Conservation (phyloP, 1,140 invertebrate genomes). For the Bombus confusus region DNA sequence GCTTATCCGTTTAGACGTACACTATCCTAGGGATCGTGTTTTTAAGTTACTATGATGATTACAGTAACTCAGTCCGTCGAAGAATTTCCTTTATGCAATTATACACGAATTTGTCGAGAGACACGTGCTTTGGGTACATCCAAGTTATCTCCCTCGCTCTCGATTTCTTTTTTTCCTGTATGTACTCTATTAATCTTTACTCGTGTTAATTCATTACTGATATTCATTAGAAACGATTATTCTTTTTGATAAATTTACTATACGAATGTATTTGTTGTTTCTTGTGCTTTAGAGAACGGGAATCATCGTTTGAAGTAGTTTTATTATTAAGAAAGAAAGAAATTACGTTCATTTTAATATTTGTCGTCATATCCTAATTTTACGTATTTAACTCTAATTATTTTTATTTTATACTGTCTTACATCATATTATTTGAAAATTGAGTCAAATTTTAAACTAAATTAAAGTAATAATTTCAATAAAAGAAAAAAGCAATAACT, state of each 20-base stretch:
- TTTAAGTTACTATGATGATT: conserved; percentile 57
- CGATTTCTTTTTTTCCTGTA: background rate
- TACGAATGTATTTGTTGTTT: background rate
- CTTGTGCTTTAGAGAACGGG: no score
- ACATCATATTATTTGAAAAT: background rate
- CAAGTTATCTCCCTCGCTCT: conserved; percentile 29
- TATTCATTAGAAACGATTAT: background rate
- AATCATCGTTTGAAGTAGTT: background rate
- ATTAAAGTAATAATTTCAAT: no score
- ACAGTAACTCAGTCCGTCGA: conserved; percentile 49
- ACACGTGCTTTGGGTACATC: conserved; percentile 43
- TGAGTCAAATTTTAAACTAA: background rate
- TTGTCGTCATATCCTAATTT: background rate
- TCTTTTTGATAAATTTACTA: background rate
- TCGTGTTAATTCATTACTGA: background rate
- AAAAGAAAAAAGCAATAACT: no score
- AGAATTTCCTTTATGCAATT: conserved; percentile 49
- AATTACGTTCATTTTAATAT: background rate
- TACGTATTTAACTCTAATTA: background rate
- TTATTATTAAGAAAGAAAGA: background rate
- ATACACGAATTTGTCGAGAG: conserved; percentile 34
- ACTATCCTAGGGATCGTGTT: conserved; percentile 60
- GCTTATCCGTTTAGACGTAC: conserved; percentile 62
- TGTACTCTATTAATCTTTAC: background rate
- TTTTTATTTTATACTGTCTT: background rate